Base-by-base conservation (phyloP, 2,888 invertebrate genomes). In the Sinopyrophorus schimmeli region DNA sequence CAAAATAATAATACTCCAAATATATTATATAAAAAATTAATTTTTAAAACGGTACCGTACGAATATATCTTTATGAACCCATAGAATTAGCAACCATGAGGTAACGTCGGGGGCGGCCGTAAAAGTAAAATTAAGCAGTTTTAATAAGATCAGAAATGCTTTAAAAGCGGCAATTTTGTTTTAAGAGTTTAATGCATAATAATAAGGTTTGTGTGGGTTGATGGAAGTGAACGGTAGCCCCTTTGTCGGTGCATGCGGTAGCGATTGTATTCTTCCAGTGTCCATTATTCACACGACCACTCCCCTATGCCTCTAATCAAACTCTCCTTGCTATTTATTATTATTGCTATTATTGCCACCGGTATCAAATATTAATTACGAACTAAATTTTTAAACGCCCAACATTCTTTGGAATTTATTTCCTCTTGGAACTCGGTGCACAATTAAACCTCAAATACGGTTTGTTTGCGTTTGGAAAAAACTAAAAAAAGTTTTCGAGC, bases 241-340 rank as follows among this genome's bases (percentile, higher is more conserved):
- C 28, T 40, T 40, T 40, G 39, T 40, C 39, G 39, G 39, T 40
- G 39, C 17, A 26, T 28, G 39, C 39, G 39, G 39, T 40, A 40
- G 39, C 39, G 53, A 53, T 53, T 53, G 53, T 49, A 24, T 21
- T 40, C 31, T 40, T 50, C 53, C 49, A 49, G 46, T 53, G 38
- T 44, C 53, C 37, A 53, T 53, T 53, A 53, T 53, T 53, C 49
- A 53, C 46, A 38, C 44, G 46, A 50, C 44, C 53, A 53, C 53
- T 44, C 53, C 53, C 49, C 48, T n/a, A 35, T 39, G 53, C 43
- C 48, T 43, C 47, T 37, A 48, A 48, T 49, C 37, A 48, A 43
- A 53, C 53, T 48, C 35, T 47, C 34, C 26, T 43, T 17, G 28
- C 49, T 49, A 53, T 53, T 53, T 53, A 53, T 46, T 53, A 53